Evolutionary conservation across 2,113 vertebrate species (phyloP).

Genomic region (Gambusia affinis): DNA sequence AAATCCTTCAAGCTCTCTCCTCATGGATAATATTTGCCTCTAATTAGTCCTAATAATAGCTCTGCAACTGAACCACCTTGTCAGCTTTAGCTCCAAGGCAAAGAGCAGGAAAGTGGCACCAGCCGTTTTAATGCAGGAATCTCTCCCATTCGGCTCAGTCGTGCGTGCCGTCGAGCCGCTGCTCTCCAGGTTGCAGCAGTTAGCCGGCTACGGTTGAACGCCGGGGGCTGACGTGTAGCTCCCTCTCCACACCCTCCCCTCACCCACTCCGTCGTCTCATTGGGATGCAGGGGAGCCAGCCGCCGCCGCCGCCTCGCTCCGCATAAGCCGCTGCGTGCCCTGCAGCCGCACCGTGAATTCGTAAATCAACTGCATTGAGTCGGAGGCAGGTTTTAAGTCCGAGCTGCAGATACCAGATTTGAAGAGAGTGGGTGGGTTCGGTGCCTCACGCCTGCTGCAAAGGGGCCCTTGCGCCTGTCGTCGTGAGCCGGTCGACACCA

Average conservation of each 20-base stretch:
- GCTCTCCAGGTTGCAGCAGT: slow-evolving; percentile 33
- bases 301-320: slow-evolving; percentile 45
- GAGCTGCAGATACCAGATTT: slow-evolving; percentile 29
- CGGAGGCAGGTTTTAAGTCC: slow-evolving; percentile 30
- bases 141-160: slow-evolving; percentile 18
- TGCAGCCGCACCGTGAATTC: slow-evolving; percentile 57
- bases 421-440: slow-evolving; percentile 27
- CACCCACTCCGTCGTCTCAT: slow-evolving; percentile 39
- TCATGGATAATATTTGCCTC: slow-evolving; percentile 57
- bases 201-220: slow-evolving; percentile 35
- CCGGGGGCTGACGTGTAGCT: slow-evolving; percentile 37
- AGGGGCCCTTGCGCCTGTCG: slow-evolving; percentile 5
- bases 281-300: slow-evolving; percentile 65
- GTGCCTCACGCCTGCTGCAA: slow-evolving; percentile 8
- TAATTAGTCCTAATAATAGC: slow-evolving; percentile 64
- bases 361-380: slow-evolving; percentile 70
- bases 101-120: slow-evolving; percentile 43
- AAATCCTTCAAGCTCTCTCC: slow-evolving; percentile 64
- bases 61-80: slow-evolving; percentile 54
- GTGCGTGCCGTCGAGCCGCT: slow-evolving; percentile 31
- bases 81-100: slow-evolving; percentile 41
- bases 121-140: slow-evolving; percentile 18
- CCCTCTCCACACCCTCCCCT: neutral
- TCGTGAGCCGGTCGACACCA: neutral
- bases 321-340: slow-evolving; percentile 46